Evolutionary conservation across 2,888 invertebrate genomes (phyloP), one percentile per base, ranked within the genome.

Genomic region (Nebria salina): DNA sequence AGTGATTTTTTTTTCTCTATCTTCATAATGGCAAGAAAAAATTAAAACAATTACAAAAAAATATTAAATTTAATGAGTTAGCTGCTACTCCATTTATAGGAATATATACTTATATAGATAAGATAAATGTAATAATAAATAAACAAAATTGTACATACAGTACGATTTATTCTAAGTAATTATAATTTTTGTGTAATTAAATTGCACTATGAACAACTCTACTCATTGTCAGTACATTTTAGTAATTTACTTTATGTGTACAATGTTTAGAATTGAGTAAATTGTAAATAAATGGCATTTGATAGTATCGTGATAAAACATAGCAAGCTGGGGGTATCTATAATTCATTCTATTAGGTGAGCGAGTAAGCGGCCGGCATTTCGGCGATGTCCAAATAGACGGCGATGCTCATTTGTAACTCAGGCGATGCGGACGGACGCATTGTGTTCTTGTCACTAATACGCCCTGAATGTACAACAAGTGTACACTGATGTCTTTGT

Each of bases 321-420:
- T 34, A 34, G 34, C 5, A 34, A 2, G 5, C 34, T 34, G 1
- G 34, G 34, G 5, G 70, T 26, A 34, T 70, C 70, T 70, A 70
- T 70, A 70, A 70, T 70, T 70, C 70, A 70, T 70, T 70, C 70
- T 70, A 8, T 54, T 54, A 54, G 54, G 54, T 13, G 13, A 54
- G 54, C 54, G 54, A 54, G 54, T 13, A 13, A 54, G 13, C 54
- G 54, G 70, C 34, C 26, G 70, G 70, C 70, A 70, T 34, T 34
- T 25, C 34, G 70, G 26, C 6, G 34, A 70, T 34, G 68, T 20
- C 70, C 34, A 26, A 70, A 70, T 70, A 13, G 70, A 34, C 20
- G 70, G 34, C 34, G 70, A 70, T 70, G 70, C 70, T 70, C 70
- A 26, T 70, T 70, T 70, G 70, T 70, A 70, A 70, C 70, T 34